phyloP scores from a whole-genome alignment of 2,888 invertebrate genomes.

The Lycocerus yunnanus region DNA sequence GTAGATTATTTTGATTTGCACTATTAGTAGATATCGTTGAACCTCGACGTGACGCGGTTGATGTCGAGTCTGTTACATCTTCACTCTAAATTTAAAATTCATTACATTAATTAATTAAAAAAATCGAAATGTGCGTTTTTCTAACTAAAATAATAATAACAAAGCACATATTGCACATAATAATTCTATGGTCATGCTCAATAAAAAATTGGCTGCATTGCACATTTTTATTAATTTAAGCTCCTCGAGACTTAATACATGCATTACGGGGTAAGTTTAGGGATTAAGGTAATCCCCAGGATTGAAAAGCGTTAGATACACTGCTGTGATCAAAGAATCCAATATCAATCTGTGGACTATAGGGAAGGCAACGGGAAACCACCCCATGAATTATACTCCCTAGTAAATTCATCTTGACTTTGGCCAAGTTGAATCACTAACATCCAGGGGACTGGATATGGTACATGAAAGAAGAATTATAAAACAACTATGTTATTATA shows the following conservation, averaged over 20 bases:
- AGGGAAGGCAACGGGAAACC: no score
- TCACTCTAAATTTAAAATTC: slow-evolving; percentile 56
- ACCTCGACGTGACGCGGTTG: slow-evolving; percentile 53
- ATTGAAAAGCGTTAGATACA: no score
- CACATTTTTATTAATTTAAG: neutral
- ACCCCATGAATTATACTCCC: no score
- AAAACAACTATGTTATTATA: no score
- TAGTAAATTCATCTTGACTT: no score
- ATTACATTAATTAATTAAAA: neutral
- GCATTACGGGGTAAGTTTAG: no score
- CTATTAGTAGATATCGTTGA: slow-evolving; percentile 46
- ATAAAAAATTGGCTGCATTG: neutral
- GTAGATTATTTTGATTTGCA: slow-evolving; percentile 37
- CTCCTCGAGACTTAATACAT: neutral
- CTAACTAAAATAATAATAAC: neutral
- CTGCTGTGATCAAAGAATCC: no score
- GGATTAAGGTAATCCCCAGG: no score
- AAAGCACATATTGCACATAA: neutral
- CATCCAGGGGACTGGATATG: no score
- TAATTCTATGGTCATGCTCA: neutral
- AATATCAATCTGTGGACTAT: no score
- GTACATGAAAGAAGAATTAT: no score
- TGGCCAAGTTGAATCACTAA: no score
- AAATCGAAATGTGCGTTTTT: neutral
- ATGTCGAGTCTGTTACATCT: slow-evolving; percentile 65